Evolutionary conservation across 2,888 invertebrate species (phyloP).

Genomic region (Diarsia dahlii): DNA sequence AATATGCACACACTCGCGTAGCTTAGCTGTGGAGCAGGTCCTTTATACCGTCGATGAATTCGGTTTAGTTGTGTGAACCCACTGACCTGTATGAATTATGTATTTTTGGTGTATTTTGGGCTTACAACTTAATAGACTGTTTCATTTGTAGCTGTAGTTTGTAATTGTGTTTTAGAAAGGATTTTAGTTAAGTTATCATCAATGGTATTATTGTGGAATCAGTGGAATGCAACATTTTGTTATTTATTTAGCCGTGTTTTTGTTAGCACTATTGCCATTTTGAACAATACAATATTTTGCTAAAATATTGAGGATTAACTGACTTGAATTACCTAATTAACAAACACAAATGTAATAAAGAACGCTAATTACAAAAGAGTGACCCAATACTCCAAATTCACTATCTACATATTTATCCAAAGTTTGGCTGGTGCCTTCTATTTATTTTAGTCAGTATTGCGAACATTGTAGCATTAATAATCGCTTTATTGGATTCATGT

Average conservation of each 20-base stretch:
- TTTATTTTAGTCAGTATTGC: neutral
- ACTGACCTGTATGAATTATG: conserved; percentile 50
- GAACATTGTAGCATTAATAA: conserved; percentile 20
- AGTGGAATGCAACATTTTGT: no score
- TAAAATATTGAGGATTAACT: neutral
- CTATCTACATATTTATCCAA: neutral
- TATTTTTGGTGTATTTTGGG: conserved; percentile 19
- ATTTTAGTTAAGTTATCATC: no score
- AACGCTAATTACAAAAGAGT: neutral
- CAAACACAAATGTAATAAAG: neutral
- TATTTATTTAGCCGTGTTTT: no score
- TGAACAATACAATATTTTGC: no score
- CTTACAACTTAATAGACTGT: neutral
- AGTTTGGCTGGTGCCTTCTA: no score
- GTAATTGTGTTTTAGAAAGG: conserved; percentile 7
- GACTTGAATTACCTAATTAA: neutral
- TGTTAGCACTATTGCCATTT: no score
- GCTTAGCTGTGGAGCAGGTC: neutral
- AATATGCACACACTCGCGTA: neutral
- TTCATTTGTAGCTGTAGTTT: conserved; percentile 9
- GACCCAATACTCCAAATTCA: no score
- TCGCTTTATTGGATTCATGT: conserved; percentile 38
- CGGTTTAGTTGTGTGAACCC: conserved; percentile 12
- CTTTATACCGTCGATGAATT: conserved; percentile 37
- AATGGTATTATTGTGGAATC: no score